Evolutionary conservation across 2,113 vertebrate species (phyloP).

Genomic region (Donacobius atricapilla): DNA sequence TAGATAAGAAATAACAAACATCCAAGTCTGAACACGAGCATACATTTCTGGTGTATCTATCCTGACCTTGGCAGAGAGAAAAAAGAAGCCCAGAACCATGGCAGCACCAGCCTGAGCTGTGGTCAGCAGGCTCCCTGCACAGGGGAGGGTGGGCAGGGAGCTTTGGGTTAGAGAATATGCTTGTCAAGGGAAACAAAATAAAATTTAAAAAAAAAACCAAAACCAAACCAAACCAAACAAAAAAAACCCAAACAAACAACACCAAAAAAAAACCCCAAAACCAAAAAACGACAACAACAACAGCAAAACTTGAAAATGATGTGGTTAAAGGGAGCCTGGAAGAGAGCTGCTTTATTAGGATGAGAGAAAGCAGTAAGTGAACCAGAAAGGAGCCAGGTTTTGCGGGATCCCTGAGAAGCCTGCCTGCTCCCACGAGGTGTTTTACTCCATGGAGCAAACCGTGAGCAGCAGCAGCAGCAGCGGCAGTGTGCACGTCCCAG

Average conservation of each 20-base stretch:
- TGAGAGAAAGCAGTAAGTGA: not conserved
- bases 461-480: no score
- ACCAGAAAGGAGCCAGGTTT: not conserved
- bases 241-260: no score
- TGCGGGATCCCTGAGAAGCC: not conserved
- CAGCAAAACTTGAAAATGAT: not conserved
- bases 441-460: not conserved
- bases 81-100: no score
- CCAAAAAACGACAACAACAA: no score
- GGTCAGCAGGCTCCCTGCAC: not conserved
- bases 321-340: not conserved
- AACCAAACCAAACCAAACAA: no score
- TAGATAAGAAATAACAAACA: no score
- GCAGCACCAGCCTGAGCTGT: not conserved
- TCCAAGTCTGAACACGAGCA: no score
- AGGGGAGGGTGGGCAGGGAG: not conserved
- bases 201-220: no score
- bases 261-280: no score
- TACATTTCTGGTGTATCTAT: no score
- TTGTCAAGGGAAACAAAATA: not conserved
- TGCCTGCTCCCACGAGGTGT: not conserved
- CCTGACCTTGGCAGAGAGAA: no score
- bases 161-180: not conserved
- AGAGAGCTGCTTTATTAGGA: not conserved
- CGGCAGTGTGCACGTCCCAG: fast-evolving